Conservation (phyloP, 2,113 vertebrate species). For the Uria aalge region DNA sequence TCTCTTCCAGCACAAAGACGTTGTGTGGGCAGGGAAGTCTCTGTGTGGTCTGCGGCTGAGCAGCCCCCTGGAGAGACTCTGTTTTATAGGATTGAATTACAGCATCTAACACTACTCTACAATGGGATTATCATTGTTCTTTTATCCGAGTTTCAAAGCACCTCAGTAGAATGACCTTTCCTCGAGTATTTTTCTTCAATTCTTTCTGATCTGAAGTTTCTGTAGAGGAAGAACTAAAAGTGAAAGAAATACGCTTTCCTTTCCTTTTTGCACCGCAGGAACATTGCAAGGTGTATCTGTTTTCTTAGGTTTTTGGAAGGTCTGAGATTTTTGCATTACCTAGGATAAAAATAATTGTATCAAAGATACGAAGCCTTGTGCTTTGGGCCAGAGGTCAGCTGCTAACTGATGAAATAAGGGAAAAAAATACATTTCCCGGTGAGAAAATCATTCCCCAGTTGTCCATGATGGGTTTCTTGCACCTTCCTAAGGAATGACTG, state of each 20-base stretch:
- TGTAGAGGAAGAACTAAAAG: not conserved
- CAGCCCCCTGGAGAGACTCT: not conserved
- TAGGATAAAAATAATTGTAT: not conserved
- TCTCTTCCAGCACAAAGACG: not conserved
- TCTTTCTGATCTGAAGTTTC: not conserved
- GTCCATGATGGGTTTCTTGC: not conserved
- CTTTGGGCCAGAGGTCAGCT: not conserved
- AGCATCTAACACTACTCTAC: not conserved
- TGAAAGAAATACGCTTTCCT: not conserved
- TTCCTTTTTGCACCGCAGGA: not conserved
- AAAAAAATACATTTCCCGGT: not conserved
- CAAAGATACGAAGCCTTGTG: not conserved
- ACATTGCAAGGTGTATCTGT: not conserved
- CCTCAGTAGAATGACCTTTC: slow-evolving; percentile 16
- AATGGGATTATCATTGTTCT: not conserved
- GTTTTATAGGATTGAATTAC: not conserved
- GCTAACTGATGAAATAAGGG: not conserved
- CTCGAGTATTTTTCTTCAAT: not conserved
- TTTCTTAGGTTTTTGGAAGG: not conserved
- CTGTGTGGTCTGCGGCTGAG: not conserved
- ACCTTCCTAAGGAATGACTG: not conserved
- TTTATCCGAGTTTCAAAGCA: slow-evolving; percentile 11
- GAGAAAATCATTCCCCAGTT: not conserved
- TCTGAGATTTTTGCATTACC: not conserved
- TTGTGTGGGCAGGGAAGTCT: not conserved